Percentiles rank a stretch among this genome's conserved stretches.
Conservation (phyloP, 2,113 vertebrate genomes). For the Pluvialis apricaria region DNA sequence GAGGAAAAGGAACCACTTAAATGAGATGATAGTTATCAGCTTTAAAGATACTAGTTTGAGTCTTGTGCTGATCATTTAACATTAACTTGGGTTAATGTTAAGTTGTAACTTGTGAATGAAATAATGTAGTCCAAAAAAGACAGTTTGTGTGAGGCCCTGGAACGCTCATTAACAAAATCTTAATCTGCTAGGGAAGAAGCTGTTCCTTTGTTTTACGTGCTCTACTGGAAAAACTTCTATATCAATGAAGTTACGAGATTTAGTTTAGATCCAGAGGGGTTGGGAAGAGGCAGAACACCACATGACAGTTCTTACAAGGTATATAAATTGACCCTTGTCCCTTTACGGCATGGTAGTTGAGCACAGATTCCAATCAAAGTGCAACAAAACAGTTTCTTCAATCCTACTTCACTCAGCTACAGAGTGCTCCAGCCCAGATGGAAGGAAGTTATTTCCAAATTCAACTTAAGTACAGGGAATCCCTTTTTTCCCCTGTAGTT, state of each 20-base stretch:
- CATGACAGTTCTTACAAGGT: background rate
- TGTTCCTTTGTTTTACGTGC: background rate
- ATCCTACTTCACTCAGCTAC: background rate
- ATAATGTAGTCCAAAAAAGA: background rate
- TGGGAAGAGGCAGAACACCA: background rate
- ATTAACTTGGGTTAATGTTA: no score
- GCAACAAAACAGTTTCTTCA: background rate
- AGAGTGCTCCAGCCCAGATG: background rate
- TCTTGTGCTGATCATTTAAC: background rate
- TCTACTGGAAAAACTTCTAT: background rate
- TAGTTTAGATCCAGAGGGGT: background rate
- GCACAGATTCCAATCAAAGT: background rate
- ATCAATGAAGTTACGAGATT: background rate
- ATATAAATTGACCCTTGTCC: background rate
- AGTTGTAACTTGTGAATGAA: no score
- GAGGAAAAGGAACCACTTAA: background rate
- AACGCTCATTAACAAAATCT: background rate
- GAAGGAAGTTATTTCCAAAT: background rate
- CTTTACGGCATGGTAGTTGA: background rate
- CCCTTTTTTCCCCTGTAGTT: accelerated
- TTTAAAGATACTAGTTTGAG: background rate
- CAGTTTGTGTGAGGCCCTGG: background rate
- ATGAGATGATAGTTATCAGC: background rate
- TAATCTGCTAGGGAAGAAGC: background rate
- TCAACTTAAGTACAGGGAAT: background rate